Base-by-base conservation (phyloP, 2,888 invertebrate genomes). In the Sphaerophoria rueppellii region DNA sequence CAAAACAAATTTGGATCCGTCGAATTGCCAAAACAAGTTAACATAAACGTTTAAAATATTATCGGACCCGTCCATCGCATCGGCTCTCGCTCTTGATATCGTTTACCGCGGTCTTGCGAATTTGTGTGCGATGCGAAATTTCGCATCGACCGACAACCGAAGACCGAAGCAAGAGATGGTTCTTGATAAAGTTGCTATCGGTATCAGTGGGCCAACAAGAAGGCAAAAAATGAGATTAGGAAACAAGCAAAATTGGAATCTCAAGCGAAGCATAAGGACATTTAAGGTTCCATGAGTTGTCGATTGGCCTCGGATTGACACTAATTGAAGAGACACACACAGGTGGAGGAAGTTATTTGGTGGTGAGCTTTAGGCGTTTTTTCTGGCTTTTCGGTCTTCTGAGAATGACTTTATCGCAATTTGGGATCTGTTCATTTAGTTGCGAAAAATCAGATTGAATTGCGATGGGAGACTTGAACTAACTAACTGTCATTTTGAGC, bases 21-120 rank as follows among this genome's bases (percentile, higher is more conserved):
- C 85, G 76, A 76, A 85, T 81, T 85, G 81, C 85, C 85, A 85
- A 85, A 85, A 85, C 85, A 85, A 85, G 85, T 85, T 85, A 85
- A 85, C 85, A 85, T 81, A 81, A 85, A 85, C 81, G 80, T 85
- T 85, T 85, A 85, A 85, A 81, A 85, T 85, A 77, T 85, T 85
- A 85, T 85, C 85, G 70, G 81, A 52, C 61, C 52, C 76, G 61
- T 72, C 77, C 76, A 85, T 85, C 85, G 85, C 24, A 24, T 24
- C 24, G 24, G 24, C 24, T 24, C 24, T 24, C 24, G 24, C 24
- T 24, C 24, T 24, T 24, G 24, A 24, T 24, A 24, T 24, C 24
- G 24, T 2, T 24, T 24, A 2, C 71, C 72, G 72, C 83, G 83
- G 57, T 57, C n/a, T n/a, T 40, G 48, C 55, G 48, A 65, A 63